These are phyloP conservation scores for Scelioninae gen. 1 DNA, from an alignment of 2,888 invertebrate species.

Conservation along the genomic window DNA sequence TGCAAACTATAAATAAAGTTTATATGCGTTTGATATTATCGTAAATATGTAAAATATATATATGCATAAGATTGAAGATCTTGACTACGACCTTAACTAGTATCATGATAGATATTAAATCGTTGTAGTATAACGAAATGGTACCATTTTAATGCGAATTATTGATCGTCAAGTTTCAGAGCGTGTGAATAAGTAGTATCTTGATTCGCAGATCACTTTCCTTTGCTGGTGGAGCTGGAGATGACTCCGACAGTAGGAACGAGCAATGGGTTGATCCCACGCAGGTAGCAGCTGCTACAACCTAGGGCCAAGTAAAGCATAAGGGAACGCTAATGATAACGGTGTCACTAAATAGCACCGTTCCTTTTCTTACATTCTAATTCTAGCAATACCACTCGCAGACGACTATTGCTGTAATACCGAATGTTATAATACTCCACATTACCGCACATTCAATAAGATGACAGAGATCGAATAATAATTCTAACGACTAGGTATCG, in stretches of 20 bases:
- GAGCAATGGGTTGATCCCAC: conserved; percentile 92
- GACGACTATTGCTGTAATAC: conserved; percentile 79
- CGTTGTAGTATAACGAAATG: too few relatives aligned
- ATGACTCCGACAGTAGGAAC: conserved; percentile 91
- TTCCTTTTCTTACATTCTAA: conserved; percentile 82
- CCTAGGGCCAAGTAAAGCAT: conserved; percentile 81
- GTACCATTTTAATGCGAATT: too few relatives aligned
- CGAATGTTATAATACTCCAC: conserved; percentile 80
- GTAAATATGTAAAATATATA: too few relatives aligned
- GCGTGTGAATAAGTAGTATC: conserved; percentile 42
- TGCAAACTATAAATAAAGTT: too few relatives aligned
- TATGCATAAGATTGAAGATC: too few relatives aligned
- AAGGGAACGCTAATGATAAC: conserved; percentile 73
- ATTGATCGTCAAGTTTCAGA: too few relatives aligned
- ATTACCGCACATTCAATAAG: conserved; percentile 82
- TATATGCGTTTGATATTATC: too few relatives aligned
- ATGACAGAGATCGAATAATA: conserved; percentile 78
- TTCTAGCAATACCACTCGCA: conserved; percentile 82
- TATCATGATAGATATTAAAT: too few relatives aligned
- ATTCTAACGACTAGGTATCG: conserved; percentile 82
- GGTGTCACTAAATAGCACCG: conserved; percentile 73
- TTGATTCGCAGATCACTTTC: conserved; percentile 92
- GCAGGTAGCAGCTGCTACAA: conserved; percentile 90
- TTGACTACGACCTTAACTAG: too few relatives aligned
- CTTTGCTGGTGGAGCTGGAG: conserved; percentile 95